Percentiles rank a stretch among this genome's conserved stretches.
Evolutionary conservation across 2,113 vertebrate species (phyloP).

Genomic region (Archocentrus centrarchus): DNA sequence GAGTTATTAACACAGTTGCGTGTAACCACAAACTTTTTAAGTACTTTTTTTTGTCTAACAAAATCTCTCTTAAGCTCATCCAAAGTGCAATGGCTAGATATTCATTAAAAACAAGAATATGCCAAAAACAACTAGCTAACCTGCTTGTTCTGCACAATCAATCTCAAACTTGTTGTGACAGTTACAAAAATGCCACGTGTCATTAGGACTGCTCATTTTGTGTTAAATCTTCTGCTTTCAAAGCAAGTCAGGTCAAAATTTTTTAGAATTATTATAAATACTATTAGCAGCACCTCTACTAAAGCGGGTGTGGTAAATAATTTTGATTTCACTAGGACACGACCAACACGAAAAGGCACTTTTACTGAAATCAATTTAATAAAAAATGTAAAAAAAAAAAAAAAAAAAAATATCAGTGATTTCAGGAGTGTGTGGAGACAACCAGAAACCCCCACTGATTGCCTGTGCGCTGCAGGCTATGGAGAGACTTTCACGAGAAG

Average conservation of each 20-base stretch:
- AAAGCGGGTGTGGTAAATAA: neutral
- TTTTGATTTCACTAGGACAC: neutral
- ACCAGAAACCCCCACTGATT: neutral
- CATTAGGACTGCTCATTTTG: neutral
- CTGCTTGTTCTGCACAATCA: neutral
- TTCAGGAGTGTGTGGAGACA: neutral
- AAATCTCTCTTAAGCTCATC: neutral
- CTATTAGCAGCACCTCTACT: neutral
- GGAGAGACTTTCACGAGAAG: constrained; percentile 5
- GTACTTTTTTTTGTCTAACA: too few species aligned
- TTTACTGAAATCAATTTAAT: neutral
- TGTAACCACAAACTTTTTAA: neutral
- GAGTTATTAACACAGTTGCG: neutral
- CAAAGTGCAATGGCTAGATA: neutral
- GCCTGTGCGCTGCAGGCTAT: constrained; percentile 1
- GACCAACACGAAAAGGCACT: neutral
- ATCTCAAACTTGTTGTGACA: neutral
- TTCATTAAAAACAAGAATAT: neutral
- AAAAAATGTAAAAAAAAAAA: neutral
- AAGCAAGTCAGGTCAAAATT: constrained; percentile 6
- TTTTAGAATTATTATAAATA: neutral
- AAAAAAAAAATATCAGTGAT: neutral
- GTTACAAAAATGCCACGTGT: neutral
- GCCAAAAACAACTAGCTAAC: neutral
- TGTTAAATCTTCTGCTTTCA: neutral